phyloP scores from a whole-genome alignment of 2,797 vertebrate genomes.

The Myiotriccus ornatus region DNA sequence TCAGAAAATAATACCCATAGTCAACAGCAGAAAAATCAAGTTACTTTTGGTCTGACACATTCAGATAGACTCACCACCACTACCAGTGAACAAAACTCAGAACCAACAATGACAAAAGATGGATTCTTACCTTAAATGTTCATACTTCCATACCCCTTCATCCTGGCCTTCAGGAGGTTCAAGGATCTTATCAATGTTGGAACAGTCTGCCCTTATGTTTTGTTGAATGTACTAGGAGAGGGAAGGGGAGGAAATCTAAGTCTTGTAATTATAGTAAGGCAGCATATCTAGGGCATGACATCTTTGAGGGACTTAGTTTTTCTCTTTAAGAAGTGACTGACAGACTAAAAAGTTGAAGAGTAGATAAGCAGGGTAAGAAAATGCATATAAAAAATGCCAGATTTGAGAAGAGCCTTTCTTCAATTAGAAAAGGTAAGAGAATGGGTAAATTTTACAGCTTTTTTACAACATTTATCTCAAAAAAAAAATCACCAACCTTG shows the following conservation, averaged over 20 bases:
- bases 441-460: neutral
- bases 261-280: neutral
- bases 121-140: conserved; percentile 89
- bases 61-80: neutral
- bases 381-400: neutral
- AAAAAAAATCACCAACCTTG: neutral
- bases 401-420: neutral
- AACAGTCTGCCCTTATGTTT: conserved; percentile 95
- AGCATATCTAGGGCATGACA: neutral
- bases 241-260: neutral
- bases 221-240: conserved; percentile 92
- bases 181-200: conserved; percentile 98
- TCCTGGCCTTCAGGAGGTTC: conserved; percentile 98
- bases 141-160: conserved; percentile 98
- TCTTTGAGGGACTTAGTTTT: neutral
- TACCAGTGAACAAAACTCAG: neutral
- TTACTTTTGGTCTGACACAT: neutral
- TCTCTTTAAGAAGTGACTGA: neutral
- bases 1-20: neutral
- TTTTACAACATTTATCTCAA: neutral
- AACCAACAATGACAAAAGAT: neutral
- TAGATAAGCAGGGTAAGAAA: neutral
- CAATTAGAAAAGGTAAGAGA: neutral
- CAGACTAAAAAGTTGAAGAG: neutral
- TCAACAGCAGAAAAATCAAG: neutral